Evolutionary conservation across 2,797 vertebrate genomes (phyloP).

Genomic region (Malurus splendens): DNA sequence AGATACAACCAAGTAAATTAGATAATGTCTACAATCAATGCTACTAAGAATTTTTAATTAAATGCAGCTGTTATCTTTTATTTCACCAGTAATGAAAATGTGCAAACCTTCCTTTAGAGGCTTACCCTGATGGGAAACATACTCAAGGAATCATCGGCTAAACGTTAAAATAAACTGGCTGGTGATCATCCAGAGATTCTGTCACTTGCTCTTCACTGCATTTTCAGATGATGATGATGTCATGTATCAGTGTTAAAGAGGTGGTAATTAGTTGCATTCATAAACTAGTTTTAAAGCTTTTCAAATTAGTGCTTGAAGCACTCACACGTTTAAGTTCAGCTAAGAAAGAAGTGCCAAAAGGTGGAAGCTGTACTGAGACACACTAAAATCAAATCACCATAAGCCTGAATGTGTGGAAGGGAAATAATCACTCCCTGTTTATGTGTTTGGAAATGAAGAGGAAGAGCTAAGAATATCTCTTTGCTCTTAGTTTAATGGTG

Average conservation of each 20-base stretch:
- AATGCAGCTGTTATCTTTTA: neutral
- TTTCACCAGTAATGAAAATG: neutral
- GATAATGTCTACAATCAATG: neutral
- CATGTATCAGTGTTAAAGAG: neutral
- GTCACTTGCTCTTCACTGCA: neutral
- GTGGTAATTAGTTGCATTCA: neutral
- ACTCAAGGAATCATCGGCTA: neutral
- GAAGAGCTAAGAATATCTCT: neutral
- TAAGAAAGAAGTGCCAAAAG: neutral
- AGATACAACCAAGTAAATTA: neutral
- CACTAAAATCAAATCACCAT: neutral
- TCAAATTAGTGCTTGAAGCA: neutral
- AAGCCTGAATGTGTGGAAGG: neutral
- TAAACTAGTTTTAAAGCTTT: no score
- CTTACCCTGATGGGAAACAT: neutral
- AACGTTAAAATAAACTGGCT: neutral
- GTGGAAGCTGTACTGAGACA: neutral
- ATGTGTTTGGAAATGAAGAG: neutral
- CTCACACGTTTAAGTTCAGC: neutral
- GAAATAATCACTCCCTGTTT: neutral
- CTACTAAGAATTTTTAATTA: neutral
- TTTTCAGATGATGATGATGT: neutral
- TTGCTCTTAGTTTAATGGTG: neutral
- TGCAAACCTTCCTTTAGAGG: neutral
- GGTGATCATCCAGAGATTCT: neutral